These are phyloP conservation scores for Tanypteryx hageni DNA, from an alignment of 2,888 invertebrate species.

Conservation along the genomic window DNA sequence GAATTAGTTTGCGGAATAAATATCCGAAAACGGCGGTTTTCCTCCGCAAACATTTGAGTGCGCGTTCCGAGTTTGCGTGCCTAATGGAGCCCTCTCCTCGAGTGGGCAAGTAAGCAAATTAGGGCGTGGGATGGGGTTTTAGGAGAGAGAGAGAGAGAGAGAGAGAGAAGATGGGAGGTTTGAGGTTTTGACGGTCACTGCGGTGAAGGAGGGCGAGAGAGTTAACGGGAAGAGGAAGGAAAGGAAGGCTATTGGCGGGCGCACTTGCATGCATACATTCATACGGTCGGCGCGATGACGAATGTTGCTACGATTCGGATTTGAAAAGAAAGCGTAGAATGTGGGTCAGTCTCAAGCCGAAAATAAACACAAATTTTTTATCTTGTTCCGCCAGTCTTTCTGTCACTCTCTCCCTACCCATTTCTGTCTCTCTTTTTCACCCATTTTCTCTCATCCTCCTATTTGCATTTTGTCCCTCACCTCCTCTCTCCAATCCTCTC, in stretches of 20 bases:
- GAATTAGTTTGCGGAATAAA: background rate
- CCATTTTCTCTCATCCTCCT: background rate
- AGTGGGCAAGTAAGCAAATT: constrained; percentile 15
- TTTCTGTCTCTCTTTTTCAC: background rate
- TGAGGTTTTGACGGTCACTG: background rate
- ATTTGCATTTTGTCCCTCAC: background rate
- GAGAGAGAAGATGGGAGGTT: background rate
- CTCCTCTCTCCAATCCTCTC: background rate
- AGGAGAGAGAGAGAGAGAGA: too few species aligned
- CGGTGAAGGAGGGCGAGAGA: background rate
- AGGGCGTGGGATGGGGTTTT: background rate
- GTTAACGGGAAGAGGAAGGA: too few species aligned
- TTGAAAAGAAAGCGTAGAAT: background rate
- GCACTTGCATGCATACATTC: background rate
- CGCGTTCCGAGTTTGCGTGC: background rate
- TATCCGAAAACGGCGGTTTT: background rate
- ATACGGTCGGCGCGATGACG: background rate
- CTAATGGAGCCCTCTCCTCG: background rate
- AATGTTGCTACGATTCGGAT: background rate
- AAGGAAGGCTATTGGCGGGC: background rate
- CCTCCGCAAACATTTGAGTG: background rate
- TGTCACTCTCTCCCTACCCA: background rate
- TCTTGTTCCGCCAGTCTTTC: background rate
- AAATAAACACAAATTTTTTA: background rate
- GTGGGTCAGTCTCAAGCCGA: background rate